These are phyloP conservation scores for Archaeoteleia sp. DNA, from an alignment of 2,888 invertebrate genomes.

Conservation along the genomic window DNA sequence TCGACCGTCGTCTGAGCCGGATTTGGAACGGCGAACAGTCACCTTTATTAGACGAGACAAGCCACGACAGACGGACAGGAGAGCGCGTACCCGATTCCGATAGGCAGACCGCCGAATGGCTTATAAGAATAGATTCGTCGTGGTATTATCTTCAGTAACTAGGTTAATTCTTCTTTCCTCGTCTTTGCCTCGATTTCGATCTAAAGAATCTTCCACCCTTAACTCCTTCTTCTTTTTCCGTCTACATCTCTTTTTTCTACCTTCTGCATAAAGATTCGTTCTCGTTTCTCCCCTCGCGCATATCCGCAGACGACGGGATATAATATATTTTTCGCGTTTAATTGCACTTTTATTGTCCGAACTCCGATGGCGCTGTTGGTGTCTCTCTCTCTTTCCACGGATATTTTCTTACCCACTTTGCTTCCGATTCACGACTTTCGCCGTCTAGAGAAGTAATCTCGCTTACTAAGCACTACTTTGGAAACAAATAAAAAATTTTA, in stretches of 20 bases:
- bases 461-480: slow-evolving; percentile 33
- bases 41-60: slow-evolving; percentile 56
- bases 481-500: slow-evolving; percentile 38
- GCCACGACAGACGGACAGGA: slow-evolving; percentile 42
- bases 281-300: slow-evolving; percentile 22
- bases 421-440: slow-evolving; percentile 44
- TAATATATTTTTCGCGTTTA: slow-evolving; percentile 63
- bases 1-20: slow-evolving; percentile 32
- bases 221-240: slow-evolving; percentile 30
- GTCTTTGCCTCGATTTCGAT: slow-evolving; percentile 44
- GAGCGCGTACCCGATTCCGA: slow-evolving; percentile 52
- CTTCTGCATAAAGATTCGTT: slow-evolving; percentile 2
- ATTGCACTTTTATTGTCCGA: slow-evolving; percentile 65
- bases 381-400: not conserved
- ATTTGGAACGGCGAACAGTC: slow-evolving; percentile 44
- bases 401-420: slow-evolving; percentile 40
- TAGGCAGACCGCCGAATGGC: slow-evolving; percentile 56
- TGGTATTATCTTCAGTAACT: slow-evolving; percentile 65
- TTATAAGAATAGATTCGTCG: slow-evolving; percentile 60
- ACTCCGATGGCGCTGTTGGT: slow-evolving; percentile 41
- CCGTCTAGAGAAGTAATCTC: slow-evolving; percentile 35
- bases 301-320: slow-evolving; percentile 40
- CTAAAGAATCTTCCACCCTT: slow-evolving; percentile 9
- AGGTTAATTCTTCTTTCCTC: slow-evolving; percentile 64
- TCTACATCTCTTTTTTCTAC: slow-evolving; percentile 1